Evolutionary conservation across 2,888 invertebrate genomes (phyloP).

Genomic region (Drosophila pseudotalamancana): DNA sequence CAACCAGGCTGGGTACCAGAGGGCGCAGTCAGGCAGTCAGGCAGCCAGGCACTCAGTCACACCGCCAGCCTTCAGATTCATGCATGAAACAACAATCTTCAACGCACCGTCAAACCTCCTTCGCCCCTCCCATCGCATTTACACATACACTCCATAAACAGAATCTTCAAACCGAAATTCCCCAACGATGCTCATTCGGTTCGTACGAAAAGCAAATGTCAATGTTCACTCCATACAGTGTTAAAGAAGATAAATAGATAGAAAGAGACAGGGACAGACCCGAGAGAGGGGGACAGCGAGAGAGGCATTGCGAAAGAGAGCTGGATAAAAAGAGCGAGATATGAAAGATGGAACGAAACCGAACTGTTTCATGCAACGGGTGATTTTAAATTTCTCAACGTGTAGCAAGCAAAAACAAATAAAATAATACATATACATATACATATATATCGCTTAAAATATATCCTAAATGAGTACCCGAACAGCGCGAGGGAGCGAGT

Average conservation of each 20-base stretch:
- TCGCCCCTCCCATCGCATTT: not conserved
- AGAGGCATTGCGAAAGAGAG: not conserved
- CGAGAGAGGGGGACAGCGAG: not conserved
- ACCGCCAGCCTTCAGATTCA: conserved; percentile 7
- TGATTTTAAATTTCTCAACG: conserved; percentile 51
- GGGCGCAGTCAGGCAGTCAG: conserved; percentile 43
- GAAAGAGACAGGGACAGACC: conserved; percentile 1
- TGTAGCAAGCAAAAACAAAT: conserved; percentile 39
- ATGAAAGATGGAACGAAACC: conserved; percentile 4
- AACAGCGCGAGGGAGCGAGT: not conserved
- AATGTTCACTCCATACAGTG: conserved; percentile 36
- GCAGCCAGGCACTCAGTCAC: conserved; percentile 43
- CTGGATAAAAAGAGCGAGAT: too few relatives aligned
- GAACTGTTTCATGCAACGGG: conserved; percentile 10
- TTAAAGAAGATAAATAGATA: not conserved
- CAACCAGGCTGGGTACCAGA: conserved; percentile 44
- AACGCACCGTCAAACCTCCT: conserved; percentile 4
- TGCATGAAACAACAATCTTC: conserved; percentile 12
- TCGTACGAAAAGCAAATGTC: conserved; percentile 50
- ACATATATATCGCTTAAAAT: conserved; percentile 8
- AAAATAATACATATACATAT: conserved; percentile 1
- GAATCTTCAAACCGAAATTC: conserved; percentile 41
- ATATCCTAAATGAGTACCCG: conserved; percentile 13
- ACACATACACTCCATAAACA: not conserved
- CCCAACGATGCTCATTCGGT: conserved; percentile 31